phyloP scores from a whole-genome alignment of 2,797 vertebrate species.

The Sciurus carolinensis region DNA sequence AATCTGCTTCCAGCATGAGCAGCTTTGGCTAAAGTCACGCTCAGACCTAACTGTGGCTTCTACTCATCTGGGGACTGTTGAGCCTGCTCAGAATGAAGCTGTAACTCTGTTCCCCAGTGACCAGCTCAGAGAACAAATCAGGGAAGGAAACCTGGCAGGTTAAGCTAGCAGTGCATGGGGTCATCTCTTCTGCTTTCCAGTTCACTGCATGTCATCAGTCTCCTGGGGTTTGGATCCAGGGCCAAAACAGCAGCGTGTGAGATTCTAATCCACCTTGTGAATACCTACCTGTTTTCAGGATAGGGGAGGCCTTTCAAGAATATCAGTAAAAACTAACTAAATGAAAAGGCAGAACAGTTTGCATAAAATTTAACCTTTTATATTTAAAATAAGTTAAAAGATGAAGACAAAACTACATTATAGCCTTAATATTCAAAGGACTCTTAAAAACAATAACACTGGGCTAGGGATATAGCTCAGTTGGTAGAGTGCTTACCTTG shows the following conservation, averaged over 20 bases:
- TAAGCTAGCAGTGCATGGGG: not conserved
- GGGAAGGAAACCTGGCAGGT: not conserved
- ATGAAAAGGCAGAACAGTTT: constrained; percentile 2
- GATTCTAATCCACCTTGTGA: not conserved
- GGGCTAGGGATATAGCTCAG: too few species aligned
- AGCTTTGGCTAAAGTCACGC: not conserved
- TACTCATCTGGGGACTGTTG: not conserved
- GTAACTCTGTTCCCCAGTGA: not conserved
- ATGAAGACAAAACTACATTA: constrained; percentile 35
- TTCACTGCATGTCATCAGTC: not conserved
- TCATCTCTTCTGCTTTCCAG: not conserved
- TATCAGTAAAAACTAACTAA: constrained; percentile 14
- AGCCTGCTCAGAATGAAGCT: not conserved
- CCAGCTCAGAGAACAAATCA: not conserved
- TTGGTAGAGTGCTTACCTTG: too few species aligned
- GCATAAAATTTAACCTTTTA: not conserved
- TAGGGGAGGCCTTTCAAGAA: not conserved
- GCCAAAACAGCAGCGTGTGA: not conserved
- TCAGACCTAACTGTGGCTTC: not conserved
- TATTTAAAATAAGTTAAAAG: constrained; percentile 47
- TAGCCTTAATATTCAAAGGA: not conserved
- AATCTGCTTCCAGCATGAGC: not conserved
- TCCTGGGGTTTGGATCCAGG: not conserved
- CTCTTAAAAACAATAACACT: not conserved
- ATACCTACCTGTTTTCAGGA: not conserved